Conservation (phyloP, 2,797 vertebrate genomes). For the Intellagama lesueurii region DNA sequence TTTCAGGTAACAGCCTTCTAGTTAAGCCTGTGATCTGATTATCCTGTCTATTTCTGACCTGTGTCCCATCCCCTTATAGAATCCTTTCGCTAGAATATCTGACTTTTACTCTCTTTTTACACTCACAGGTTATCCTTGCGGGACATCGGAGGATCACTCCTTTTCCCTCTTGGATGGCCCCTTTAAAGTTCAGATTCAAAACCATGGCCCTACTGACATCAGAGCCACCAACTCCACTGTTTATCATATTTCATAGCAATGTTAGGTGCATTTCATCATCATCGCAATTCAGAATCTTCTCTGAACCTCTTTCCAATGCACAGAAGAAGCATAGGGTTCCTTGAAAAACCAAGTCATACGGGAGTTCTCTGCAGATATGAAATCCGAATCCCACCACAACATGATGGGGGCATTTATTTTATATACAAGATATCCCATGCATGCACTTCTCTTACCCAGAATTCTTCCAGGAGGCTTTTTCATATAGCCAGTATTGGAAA, state of each 20-base stretch:
- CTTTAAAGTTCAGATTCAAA: too few relatives aligned
- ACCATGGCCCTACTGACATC: too few relatives aligned
- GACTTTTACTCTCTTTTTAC: not conserved
- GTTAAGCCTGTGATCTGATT: not conserved
- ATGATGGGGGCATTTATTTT: constrained; percentile 13
- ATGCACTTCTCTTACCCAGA: constrained; percentile 39
- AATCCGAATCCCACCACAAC: not conserved
- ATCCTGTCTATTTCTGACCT: too few relatives aligned
- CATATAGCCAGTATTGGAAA: constrained; percentile 30
- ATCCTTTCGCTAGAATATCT: not conserved
- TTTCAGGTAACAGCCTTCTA: not conserved
- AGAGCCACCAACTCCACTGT: too few relatives aligned
- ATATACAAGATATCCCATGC: constrained; percentile 20
- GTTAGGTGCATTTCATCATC: not conserved
- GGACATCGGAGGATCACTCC: not conserved
- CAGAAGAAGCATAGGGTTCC: not conserved
- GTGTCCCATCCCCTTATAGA: not conserved
- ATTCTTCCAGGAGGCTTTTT: constrained; percentile 48
- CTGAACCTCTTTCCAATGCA: not conserved
- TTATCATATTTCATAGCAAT: not conserved
- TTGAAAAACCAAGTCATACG: not conserved
- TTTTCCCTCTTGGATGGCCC: not conserved
- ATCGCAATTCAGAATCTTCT: not conserved
- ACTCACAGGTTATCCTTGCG: not conserved
- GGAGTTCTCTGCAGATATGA: not conserved